A percentile compares a stretch with the other conserved stretches of the same genome.
Evolutionary conservation across 2,888 invertebrate genomes (phyloP).

Genomic region (Cephus nigrinus): DNA sequence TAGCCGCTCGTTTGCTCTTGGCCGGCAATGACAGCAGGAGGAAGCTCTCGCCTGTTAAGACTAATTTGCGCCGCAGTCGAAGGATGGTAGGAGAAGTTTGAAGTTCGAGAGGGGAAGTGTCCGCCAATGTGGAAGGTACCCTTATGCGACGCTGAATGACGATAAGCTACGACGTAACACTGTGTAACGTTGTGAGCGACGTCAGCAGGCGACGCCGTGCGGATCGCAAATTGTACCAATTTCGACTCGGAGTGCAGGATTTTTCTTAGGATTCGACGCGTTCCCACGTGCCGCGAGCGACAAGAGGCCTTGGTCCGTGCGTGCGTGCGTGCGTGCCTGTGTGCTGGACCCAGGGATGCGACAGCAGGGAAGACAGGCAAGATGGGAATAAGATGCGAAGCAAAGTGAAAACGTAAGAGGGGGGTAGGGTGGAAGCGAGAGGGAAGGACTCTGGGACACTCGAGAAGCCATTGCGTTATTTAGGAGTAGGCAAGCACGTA

Average conservation of each 20-base stretch:
- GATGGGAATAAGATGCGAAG: background rate
- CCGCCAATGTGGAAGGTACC: background rate
- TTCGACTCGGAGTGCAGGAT: slow-evolving; percentile 28
- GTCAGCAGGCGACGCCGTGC: slow-evolving; percentile 33
- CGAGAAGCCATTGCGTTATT: background rate
- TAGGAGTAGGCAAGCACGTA: background rate
- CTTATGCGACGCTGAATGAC: background rate
- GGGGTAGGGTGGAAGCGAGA: slow-evolving; percentile 6
- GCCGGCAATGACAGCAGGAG: background rate
- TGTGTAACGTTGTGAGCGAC: background rate
- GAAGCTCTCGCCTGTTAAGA: slow-evolving; percentile 43
- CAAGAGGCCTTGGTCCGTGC: slow-evolving; percentile 37
- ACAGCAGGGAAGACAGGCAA: background rate
- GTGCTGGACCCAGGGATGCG: background rate
- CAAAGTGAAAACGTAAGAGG: background rate
- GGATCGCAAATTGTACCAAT: slow-evolving; percentile 55
- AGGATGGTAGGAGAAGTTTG: slow-evolving; percentile 15
- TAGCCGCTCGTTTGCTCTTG: background rate
- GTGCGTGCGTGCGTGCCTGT: background rate
- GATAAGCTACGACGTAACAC: no score
- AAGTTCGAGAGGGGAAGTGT: background rate
- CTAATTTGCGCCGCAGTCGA: slow-evolving; percentile 57
- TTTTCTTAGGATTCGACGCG: slow-evolving; percentile 31
- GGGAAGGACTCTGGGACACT: background rate
- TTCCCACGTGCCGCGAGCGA: slow-evolving; percentile 42